Evolutionary conservation across 1,140 invertebrate genomes (phyloP).

Genomic region (Pinna nobilis): DNA sequence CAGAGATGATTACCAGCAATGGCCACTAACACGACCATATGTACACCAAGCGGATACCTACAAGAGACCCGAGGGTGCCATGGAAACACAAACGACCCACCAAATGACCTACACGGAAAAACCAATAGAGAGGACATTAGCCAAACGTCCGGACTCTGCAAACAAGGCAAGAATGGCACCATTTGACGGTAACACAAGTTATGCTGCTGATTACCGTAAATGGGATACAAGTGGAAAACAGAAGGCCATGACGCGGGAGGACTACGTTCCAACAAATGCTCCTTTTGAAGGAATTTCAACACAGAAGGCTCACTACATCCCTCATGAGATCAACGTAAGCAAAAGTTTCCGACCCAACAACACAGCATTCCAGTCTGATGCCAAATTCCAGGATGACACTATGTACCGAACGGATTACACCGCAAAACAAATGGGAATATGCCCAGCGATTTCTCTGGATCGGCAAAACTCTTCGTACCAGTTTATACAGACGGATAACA

Average conservation of each 20-base stretch:
- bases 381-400: slow-evolving; percentile 70
- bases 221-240: slow-evolving; percentile 64
- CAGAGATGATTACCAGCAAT: slow-evolving; percentile 70
- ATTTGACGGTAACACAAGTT: slow-evolving; percentile 73
- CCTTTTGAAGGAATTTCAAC: slow-evolving; percentile 73
- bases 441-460: slow-evolving; percentile 67
- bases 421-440: slow-evolving; percentile 64
- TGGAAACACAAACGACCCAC: slow-evolving; percentile 73
- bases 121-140: slow-evolving; percentile 52
- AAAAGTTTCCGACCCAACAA: slow-evolving; percentile 66
- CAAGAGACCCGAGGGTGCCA: slow-evolving; percentile 71
- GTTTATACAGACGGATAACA: slow-evolving; percentile 55
- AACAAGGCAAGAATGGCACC: slow-evolving; percentile 53
- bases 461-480: slow-evolving; percentile 45
- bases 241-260: slow-evolving; percentile 49
- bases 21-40: slow-evolving; percentile 67
- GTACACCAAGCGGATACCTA: slow-evolving; percentile 63
- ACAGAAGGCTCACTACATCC: slow-evolving; percentile 70
- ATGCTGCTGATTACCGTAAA: slow-evolving; percentile 70
- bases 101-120: slow-evolving; percentile 61
- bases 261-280: slow-evolving; percentile 67
- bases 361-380: slow-evolving; percentile 51
- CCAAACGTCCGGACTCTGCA: slow-evolving; percentile 56
- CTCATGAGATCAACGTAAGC: slow-evolving; percentile 45
- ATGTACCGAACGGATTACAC: slow-evolving; percentile 73